These are phyloP conservation scores for Catharus ustulatus DNA, from an alignment of 2,797 vertebrate species.

Conservation along the genomic window DNA sequence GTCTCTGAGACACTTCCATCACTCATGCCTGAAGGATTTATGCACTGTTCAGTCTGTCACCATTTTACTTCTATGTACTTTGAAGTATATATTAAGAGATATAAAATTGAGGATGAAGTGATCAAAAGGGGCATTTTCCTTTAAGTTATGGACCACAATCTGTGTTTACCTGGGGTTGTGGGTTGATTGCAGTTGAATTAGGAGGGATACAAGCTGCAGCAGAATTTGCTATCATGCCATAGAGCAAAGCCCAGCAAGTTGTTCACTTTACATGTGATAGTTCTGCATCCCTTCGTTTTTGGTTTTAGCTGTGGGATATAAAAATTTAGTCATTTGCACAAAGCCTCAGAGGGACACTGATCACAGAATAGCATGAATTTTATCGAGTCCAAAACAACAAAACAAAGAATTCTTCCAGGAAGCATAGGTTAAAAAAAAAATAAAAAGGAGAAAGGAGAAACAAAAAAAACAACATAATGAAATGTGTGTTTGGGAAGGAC, in stretches of 20 bases:
- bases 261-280: background rate
- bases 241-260: background rate
- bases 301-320: background rate
- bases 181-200: background rate
- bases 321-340: background rate
- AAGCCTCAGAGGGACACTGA: background rate
- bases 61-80: background rate
- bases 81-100: background rate
- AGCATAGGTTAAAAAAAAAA: background rate
- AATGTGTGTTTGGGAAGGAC: background rate
- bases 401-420: background rate
- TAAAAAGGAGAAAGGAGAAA: background rate
- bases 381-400: background rate
- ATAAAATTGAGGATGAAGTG: background rate
- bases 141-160: background rate
- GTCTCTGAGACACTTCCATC: background rate
- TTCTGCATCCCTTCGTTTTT: background rate
- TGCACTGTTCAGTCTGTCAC: background rate
- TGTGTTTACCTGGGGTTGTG: background rate
- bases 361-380: background rate
- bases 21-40: background rate
- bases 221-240: background rate
- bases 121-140: background rate
- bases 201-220: background rate
- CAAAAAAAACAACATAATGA: background rate